Evolutionary conservation across 2,113 vertebrate species (phyloP).

Genomic region (Manacus vitellinus): DNA sequence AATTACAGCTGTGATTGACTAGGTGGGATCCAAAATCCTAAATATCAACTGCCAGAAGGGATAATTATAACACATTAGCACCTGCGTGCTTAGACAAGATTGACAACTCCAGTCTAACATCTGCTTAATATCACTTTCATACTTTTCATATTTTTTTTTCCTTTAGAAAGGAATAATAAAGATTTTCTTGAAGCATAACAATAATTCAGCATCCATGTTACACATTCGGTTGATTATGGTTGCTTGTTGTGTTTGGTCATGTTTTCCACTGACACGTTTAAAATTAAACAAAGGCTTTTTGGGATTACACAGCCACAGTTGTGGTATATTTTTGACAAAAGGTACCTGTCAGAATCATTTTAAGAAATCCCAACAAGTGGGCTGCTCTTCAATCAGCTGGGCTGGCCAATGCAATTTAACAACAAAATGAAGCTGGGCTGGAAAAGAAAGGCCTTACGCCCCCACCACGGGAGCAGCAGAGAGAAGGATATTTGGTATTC

Average conservation of each 20-base stretch:
- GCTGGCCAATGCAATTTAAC: not conserved
- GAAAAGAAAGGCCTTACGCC: not conserved
- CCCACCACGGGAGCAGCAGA: not conserved
- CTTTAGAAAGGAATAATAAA: conserved; percentile 71
- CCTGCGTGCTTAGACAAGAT: conserved; percentile 82
- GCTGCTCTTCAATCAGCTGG: not conserved
- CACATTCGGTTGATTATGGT: conserved; percentile 33
- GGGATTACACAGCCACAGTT: conserved; percentile 44
- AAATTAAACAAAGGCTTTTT: conserved; percentile 45
- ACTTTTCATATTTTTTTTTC: conserved; percentile 67
- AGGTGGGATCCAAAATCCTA: conserved; percentile 83
- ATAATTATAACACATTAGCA: conserved; percentile 87
- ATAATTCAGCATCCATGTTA: conserved; percentile 69
- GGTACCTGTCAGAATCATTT: conserved; percentile 9
- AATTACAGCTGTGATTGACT: conserved; percentile 86
- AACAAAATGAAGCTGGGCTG: not conserved
- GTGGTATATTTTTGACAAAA: conserved; percentile 50
- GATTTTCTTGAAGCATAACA: conserved; percentile 73
- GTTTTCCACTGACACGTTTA: conserved; percentile 62
- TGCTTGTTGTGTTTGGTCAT: conserved; percentile 64
- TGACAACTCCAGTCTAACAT: conserved; percentile 82
- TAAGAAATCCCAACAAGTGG: conserved; percentile 32
- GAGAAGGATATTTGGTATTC: not conserved
- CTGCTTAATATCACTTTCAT: conserved; percentile 81
- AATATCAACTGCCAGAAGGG: conserved; percentile 84